Conservation (phyloP, 2,888 invertebrate species). For the Coronaproctus castanopsis region DNA sequence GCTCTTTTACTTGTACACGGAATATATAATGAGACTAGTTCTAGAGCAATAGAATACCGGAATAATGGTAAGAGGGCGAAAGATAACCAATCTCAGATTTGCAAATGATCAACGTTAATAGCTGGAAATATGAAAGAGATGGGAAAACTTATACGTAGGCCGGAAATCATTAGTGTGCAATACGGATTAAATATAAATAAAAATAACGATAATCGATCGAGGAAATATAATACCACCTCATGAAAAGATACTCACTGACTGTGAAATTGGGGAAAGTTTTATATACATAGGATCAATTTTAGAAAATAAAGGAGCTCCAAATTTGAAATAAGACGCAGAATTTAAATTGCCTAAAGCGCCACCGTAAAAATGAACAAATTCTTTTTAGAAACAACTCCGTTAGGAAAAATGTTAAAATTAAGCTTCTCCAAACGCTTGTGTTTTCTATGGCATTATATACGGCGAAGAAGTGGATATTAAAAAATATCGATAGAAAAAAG, state of each 20-base stretch:
- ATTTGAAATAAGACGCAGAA: neutral
- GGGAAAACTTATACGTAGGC: neutral
- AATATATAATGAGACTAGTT: too few relatives aligned
- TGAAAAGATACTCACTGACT: neutral
- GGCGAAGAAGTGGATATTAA: neutral
- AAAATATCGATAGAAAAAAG: neutral
- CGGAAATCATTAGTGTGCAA: neutral
- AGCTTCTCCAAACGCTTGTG: neutral
- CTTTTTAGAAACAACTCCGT: neutral
- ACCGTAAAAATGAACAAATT: neutral
- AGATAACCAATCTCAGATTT: too few relatives aligned
- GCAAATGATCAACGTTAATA: neutral
- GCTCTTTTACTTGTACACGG: too few relatives aligned
- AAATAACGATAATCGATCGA: neutral
- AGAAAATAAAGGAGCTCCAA: neutral
- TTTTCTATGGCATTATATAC: neutral
- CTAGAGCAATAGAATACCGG: too few relatives aligned
- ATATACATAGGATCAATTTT: neutral
- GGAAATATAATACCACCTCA: neutral
- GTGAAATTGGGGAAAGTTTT: neutral
- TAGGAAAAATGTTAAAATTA: neutral
- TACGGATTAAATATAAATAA: neutral
- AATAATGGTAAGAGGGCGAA: too few relatives aligned
- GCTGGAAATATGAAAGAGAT: neutral
- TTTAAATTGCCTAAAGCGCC: neutral